Evolutionary conservation across 1,140 invertebrate genomes (phyloP), one percentile per base, ranked within the genome.

Genomic region (Hirudo medicinalis): DNA sequence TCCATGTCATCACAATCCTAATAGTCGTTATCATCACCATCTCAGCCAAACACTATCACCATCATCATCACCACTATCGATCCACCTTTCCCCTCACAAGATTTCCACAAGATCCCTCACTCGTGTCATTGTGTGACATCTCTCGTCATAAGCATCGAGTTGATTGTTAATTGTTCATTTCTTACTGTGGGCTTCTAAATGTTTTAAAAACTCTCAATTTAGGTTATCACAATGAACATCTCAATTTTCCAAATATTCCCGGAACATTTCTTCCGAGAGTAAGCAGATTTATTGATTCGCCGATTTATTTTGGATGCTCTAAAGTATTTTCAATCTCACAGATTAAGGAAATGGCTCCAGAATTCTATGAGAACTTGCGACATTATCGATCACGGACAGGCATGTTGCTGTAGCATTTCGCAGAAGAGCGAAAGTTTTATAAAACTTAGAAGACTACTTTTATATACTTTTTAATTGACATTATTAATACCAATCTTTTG

Each of bases 121-220:
- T 17, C 4, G 43, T 49, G 43, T 49, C 43, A 49, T 15, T 49
- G 15, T 17, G 43, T 49, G 43, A 49, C 43, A 5, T 49, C 15
- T 49, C 15, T 11, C 43, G 43, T 49, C 43, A 49, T 9, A 49
- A 49, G 43, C 43, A 49, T 49, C 43, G 43, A 49, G 43, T 49
- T 49, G 11, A 49, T 13, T 49, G 43, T 49, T 49, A 11, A 49
- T 49, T 49, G n/a, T n/a, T n/a, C n/a, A n/a, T n/a, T n/a, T 97
- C 94, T 49, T 99, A 99, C 81, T 99, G 99, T 82, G 97, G 97
- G 0, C 88, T 89, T 20, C 84, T 99, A n/a, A 99, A 99, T 83
- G 90, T 87, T 81, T 90, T 99, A 49, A n/a, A n/a, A n/a, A 97
- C 94, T 0, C 99, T 97, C 82, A 99, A 99, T 83, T 96, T 99